phyloP scores from a whole-genome alignment of 1,140 invertebrate genomes.

The Drosophila ogumai region DNA sequence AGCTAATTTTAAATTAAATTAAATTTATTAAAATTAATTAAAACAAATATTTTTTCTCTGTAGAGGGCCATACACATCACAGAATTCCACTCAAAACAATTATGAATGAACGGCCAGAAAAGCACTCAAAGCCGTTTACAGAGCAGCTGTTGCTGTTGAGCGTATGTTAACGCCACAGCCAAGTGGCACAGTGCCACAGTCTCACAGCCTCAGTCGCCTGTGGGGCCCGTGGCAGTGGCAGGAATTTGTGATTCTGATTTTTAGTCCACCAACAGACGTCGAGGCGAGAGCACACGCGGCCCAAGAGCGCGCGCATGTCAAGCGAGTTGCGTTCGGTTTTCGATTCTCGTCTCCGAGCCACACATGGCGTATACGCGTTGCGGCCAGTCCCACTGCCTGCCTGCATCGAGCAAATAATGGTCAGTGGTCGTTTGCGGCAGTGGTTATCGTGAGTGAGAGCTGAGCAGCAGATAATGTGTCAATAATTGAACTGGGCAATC shows the following conservation, averaged over 20 bases:
- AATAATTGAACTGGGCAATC: constrained; percentile 39
- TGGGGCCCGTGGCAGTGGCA: constrained; percentile 20
- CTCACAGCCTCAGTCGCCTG: constrained; percentile 22
- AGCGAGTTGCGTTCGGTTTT: constrained; percentile 30
- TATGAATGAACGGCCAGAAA: constrained; percentile 68
- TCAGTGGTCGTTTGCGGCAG: constrained; percentile 34
- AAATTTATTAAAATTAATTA: neutral
- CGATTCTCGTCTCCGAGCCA: constrained; percentile 21
- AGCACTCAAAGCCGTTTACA: constrained; percentile 52
- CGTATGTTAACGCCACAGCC: constrained; percentile 51
- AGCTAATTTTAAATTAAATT: neutral
- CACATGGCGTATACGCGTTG: constrained; percentile 72
- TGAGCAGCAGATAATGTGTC: constrained; percentile 36
- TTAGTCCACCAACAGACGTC: constrained; percentile 66
- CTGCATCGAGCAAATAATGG: constrained; percentile 49
- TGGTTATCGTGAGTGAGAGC: constrained; percentile 21
- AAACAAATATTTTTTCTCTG: constrained; percentile 16
- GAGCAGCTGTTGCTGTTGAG: constrained; percentile 58
- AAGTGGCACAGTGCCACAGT: constrained; percentile 18
- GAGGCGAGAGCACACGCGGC: constrained; percentile 63
- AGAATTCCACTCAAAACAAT: constrained; percentile 70
- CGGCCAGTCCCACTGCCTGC: constrained; percentile 22
- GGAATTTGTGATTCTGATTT: constrained; percentile 34
- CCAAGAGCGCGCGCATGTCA: constrained; percentile 55
- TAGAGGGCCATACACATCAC: constrained; percentile 21